These are phyloP conservation scores for Xenentodon cancila DNA, from an alignment of 2,797 vertebrate species.

Conservation along the genomic window DNA sequence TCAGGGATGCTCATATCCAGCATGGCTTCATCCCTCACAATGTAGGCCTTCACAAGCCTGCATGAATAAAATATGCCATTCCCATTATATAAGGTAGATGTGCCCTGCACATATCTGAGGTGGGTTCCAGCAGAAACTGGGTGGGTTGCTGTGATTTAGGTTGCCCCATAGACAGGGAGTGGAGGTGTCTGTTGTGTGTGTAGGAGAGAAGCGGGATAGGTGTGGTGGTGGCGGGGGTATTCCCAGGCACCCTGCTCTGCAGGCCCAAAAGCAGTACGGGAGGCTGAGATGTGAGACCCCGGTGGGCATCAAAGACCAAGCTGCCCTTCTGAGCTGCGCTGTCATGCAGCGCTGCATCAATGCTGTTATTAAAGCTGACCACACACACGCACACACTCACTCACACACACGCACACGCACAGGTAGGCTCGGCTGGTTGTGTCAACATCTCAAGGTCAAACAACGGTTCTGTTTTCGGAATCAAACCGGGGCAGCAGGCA, in stretches of 20 bases:
- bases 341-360: conserved; percentile 65
- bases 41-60: conserved; percentile 36
- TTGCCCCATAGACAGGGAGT: neutral
- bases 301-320: conserved; percentile 32
- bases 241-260: conserved; percentile 50
- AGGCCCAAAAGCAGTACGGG: conserved; percentile 39
- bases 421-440: conserved; percentile 44
- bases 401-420: conserved; percentile 19
- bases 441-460: conserved; percentile 81
- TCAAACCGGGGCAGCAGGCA: conserved; percentile 10
- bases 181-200: conserved; percentile 18
- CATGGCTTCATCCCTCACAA: conserved; percentile 25
- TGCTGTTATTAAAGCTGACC: conserved; percentile 47
- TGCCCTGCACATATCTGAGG: conserved; percentile 9
- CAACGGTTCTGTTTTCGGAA: conserved; percentile 31
- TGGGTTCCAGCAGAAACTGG: conserved; percentile 24
- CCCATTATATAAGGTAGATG: conserved; percentile 62
- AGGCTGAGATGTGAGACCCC: conserved; percentile 21
- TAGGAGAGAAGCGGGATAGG: neutral
- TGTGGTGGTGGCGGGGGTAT: neutral
- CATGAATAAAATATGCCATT: conserved; percentile 65
- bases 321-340: conserved; percentile 38
- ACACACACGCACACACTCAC: conserved; percentile 16
- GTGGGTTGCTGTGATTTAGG: conserved; percentile 39
- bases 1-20: conserved; percentile 34